Conservation (phyloP, 2,797 vertebrate species). For the Artibeus lituratus region DNA sequence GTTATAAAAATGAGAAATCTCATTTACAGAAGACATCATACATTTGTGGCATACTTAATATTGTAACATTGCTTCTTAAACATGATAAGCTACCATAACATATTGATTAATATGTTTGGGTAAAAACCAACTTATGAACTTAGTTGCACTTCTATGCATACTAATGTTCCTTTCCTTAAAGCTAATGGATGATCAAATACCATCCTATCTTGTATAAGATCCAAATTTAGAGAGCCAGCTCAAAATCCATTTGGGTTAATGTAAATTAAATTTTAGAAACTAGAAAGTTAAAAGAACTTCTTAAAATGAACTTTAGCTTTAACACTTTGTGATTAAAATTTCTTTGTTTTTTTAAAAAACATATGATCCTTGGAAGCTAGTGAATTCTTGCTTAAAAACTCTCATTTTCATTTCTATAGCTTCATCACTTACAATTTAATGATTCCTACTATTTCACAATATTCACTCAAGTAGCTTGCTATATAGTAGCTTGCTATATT, state of each 20-base stretch:
- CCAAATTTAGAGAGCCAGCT: neutral
- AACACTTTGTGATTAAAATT: neutral
- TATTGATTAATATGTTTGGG: neutral
- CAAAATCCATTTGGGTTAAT: conserved; percentile 19
- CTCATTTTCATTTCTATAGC: conserved; percentile 5
- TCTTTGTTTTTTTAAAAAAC: neutral
- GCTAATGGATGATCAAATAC: neutral
- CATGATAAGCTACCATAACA: neutral
- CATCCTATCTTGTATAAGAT: neutral
- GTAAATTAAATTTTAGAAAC: conserved; percentile 42
- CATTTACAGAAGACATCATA: neutral
- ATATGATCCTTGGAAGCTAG: neutral
- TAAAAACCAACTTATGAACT: neutral
- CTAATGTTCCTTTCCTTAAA: neutral
- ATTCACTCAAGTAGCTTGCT: neutral
- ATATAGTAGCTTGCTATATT: neutral
- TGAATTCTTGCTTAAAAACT: conserved; percentile 38
- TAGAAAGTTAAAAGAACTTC: neutral
- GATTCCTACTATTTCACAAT: conserved; percentile 13
- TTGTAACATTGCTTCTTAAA: neutral
- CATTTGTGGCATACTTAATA: neutral
- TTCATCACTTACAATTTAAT: neutral
- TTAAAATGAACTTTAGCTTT: neutral
- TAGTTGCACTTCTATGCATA: conserved; percentile 17
- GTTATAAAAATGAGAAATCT: neutral